phyloP scores from a whole-genome alignment of 2,113 vertebrate species.

The Calypte anna region DNA sequence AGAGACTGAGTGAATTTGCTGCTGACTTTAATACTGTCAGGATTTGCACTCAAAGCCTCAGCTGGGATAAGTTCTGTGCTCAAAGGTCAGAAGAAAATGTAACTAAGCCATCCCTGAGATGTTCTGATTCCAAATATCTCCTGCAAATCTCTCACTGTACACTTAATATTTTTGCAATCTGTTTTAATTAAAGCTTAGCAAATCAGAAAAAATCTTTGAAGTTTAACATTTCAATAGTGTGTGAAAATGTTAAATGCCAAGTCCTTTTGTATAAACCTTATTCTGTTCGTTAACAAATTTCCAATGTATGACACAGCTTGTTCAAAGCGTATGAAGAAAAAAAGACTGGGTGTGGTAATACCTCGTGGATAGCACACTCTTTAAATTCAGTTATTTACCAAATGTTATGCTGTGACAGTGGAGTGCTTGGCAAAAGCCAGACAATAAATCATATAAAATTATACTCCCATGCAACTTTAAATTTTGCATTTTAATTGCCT shows the following conservation, averaged over 20 bases:
- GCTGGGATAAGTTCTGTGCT: slow-evolving; percentile 13
- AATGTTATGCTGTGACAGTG: slow-evolving; percentile 49
- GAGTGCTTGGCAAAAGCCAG: slow-evolving; percentile 26
- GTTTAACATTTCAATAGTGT: slow-evolving; percentile 35
- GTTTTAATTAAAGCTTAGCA: slow-evolving; percentile 61
- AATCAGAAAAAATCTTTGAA: slow-evolving; percentile 51
- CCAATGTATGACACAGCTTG: neutral
- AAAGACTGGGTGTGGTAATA: neutral
- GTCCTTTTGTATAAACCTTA: slow-evolving; percentile 22
- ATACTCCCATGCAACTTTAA: slow-evolving; percentile 29
- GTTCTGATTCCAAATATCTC: slow-evolving; percentile 26
- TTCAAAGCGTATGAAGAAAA: slow-evolving; percentile 8
- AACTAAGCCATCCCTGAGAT: slow-evolving; percentile 4
- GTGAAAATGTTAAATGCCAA: slow-evolving; percentile 48
- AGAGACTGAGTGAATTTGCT: slow-evolving; percentile 50
- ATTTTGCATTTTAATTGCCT: slow-evolving; percentile 71
- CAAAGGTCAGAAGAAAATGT: slow-evolving; percentile 30
- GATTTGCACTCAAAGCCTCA: slow-evolving; percentile 49
- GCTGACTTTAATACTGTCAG: slow-evolving; percentile 12
- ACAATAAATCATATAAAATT: slow-evolving; percentile 64
- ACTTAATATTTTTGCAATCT: slow-evolving; percentile 32
- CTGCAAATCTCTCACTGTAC: neutral
- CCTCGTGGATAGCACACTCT: neutral
- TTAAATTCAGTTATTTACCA: slow-evolving; percentile 70
- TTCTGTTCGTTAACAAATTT: neutral